These are phyloP conservation scores for Cossypha niveicapilla DNA, from an alignment of 2,797 vertebrate species.

Conservation along the genomic window DNA sequence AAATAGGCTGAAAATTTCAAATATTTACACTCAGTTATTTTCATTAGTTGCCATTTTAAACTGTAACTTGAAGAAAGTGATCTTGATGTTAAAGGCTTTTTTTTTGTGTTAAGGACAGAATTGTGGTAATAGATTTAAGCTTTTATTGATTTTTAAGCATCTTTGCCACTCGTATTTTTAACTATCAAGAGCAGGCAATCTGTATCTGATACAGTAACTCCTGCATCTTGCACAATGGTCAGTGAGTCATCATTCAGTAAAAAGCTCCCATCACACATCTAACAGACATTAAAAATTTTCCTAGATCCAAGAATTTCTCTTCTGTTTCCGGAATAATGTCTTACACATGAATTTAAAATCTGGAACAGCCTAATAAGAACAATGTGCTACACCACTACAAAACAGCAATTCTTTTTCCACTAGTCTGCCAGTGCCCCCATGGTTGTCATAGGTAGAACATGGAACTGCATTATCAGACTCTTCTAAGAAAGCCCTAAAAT, in stretches of 20 bases:
- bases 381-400: not conserved
- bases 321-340: not conserved
- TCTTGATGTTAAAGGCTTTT: not conserved
- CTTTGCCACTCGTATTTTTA: not conserved
- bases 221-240: not conserved
- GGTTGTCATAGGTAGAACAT: not conserved
- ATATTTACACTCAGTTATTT: not conserved
- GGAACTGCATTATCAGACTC: not conserved
- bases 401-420: not conserved
- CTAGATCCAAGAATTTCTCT: not conserved
- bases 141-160: not conserved
- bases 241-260: not conserved
- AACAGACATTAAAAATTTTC: not conserved
- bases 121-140: not conserved
- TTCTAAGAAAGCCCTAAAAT: not conserved
- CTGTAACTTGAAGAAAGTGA: not conserved
- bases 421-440: not conserved
- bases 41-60: not conserved
- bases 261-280: not conserved
- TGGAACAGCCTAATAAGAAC: not conserved
- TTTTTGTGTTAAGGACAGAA: not conserved
- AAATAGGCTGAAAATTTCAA: not conserved
- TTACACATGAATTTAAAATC: not conserved
- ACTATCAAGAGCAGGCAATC: not conserved
- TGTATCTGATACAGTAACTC: not conserved